Base-by-base conservation (phyloP, 2,113 vertebrate genomes). In the Neogobius melanostomus region DNA sequence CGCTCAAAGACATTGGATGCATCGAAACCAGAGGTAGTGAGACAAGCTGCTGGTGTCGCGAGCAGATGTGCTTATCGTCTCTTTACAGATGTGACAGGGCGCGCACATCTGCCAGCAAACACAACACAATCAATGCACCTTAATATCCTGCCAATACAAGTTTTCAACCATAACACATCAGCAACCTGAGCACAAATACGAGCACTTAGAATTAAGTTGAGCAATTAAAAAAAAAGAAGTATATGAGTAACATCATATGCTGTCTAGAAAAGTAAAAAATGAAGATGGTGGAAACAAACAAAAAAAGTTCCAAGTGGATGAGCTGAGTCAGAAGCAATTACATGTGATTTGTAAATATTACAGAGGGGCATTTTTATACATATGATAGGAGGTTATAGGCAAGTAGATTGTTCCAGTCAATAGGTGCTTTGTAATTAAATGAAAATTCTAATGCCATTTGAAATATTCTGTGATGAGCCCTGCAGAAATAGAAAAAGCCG, bases 1-100 rank as follows among this genome's bases (percentile, higher is more conserved):
- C 28, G 17, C 53, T 56, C 53, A 56, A 21, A 56, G 53, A 28
- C 53, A 17, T 28, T 56, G 10, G 53, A 17, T 56, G 53, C 28
- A 10, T 16, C 4, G 17, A 56, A 21, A 9, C 17, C 11, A 10
- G 17, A 28, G 53, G 17, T 11, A 28, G 53, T 3, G 17, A 56
- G 53, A 56, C 53, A 56, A 56, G 53, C 53, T 56, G 53, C 53
- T 56, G 53, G 53, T 56, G 53, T 56, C 16, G 53, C 53, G 28
- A 10, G 53, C 53, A 56, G 17, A 17, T 56, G 53, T 56, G 16
- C 53, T 56, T 56, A 56, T 56, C 17, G 10, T 11, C 17, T 56
- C 17, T 56, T 17, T 56, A 56, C 53, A 56, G 17, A 56, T 17
- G 17, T 56, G 17, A 11, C 17, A 21, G 53, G 8, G 8, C 11